These are phyloP conservation scores for Neoniphon sammara DNA, from an alignment of 2,797 vertebrate species.

Conservation along the genomic window DNA sequence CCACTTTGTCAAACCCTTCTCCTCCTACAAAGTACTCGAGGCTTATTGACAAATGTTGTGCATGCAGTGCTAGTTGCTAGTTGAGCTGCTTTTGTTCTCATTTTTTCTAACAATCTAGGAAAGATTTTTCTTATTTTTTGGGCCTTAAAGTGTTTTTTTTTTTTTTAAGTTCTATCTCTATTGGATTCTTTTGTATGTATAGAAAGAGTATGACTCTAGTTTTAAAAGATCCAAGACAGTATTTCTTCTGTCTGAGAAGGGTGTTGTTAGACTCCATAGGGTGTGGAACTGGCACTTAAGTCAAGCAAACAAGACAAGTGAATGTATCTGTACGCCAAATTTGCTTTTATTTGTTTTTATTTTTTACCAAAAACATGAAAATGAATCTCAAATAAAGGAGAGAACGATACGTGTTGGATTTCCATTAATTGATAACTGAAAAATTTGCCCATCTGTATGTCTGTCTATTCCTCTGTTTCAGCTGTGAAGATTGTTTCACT, in stretches of 20 bases:
- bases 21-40: constrained; percentile 98
- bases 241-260: constrained; percentile 67
- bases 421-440: not conserved
- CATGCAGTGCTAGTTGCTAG: constrained; percentile 86
- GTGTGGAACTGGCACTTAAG: constrained; percentile 71
- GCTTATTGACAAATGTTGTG: constrained; percentile 99
- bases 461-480: too few species aligned
- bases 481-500: not conserved
- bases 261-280: constrained; percentile 58
- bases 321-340: constrained; percentile 93
- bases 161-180: constrained; percentile 71
- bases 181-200: constrained; percentile 62
- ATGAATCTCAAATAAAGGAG: constrained; percentile 76
- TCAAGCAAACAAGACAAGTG: constrained; percentile 85
- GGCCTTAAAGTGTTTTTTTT: constrained; percentile 80
- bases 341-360: constrained; percentile 71
- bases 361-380: constrained; percentile 78
- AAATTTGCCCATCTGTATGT: not conserved
- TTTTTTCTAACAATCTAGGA: constrained; percentile 77
- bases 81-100: constrained; percentile 66
- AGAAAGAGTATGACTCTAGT: constrained; percentile 59
- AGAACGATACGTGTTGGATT: constrained; percentile 45
- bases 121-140: constrained; percentile 80
- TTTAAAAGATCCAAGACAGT: constrained; percentile 62
- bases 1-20: constrained; percentile 99